Evolutionary conservation across 1,140 invertebrate genomes (phyloP), one percentile per base, ranked within the genome.

Genomic region (Drosophila littoralis): DNA sequence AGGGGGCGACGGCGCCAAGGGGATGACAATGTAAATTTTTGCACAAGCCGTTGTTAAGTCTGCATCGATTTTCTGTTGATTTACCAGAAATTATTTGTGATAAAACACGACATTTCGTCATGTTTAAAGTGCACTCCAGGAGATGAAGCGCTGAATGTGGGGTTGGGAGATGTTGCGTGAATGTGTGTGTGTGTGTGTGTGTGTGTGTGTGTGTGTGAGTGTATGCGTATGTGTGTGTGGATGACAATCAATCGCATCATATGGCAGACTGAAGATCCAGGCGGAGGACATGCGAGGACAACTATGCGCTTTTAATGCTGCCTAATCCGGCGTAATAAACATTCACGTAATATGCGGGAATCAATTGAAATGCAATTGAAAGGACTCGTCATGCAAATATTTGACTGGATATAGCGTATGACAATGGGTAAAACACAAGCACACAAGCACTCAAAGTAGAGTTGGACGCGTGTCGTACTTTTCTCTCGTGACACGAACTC

Each of bases 291-390:
- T 58, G 40, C 33, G 60, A 64, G 59, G 52, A 70, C 58, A 73
- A 58, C 70, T 55, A 71, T 75, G 67, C 67, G 71, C 84, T 86
- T 77, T 86, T 88, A 89, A 88, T 88, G 83, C 84, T 83, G 83
- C 84, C 84, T 88, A 88, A 88, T 88, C 83, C 84, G 84, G 77
- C 84, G 83, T 89, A 89, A 88, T 88, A 88, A 88, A 88, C 83
- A 89, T 88, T 61, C 77, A 73, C 60, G 55, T 81, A 65, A 75
- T 71, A 89, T 86, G 83, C 83, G 83, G 83, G 83, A 75, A 72
- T 71, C 73, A 89, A 89, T 89, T 88, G 83, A 83, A 89, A 89
- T 88, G 83, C 83, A 88, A 88, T 88, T 88, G 83, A 89, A 86
- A 75, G 80, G 66, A 89, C 64, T 83, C 77, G 76, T 51, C 84